These are phyloP conservation scores for Myrmecophaga tridactyla DNA, from an alignment of 2,113 vertebrate genomes.

Conservation along the genomic window DNA sequence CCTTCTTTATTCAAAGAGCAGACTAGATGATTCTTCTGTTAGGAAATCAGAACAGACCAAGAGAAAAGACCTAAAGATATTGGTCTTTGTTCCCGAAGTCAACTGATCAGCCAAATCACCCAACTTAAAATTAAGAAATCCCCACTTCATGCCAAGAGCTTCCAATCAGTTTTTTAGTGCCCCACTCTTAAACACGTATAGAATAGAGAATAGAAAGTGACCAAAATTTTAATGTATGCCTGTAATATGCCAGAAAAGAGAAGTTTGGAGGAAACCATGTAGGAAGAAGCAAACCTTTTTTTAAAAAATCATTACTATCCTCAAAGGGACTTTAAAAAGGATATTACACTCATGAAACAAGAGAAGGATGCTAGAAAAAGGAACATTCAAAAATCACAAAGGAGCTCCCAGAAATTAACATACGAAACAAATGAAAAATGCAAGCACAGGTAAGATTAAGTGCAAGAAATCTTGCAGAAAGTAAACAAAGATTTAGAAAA, in stretches of 20 bases:
- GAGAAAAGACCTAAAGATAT: background rate
- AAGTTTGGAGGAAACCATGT: background rate
- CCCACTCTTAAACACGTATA: slow-evolving; percentile 18
- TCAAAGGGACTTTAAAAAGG: background rate
- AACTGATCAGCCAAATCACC: background rate
- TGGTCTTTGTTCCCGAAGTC: slow-evolving; percentile 27
- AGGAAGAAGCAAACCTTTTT: background rate
- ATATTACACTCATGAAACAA: slow-evolving; percentile 9
- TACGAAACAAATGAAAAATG: background rate
- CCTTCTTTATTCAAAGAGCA: background rate
- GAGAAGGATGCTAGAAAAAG: background rate
- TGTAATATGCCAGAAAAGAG: slow-evolving; percentile 25
- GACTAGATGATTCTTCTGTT: slow-evolving; percentile 3
- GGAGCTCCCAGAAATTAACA: slow-evolving; percentile 16
- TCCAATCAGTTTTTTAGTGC: background rate
- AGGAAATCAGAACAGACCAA: slow-evolving; percentile 11
- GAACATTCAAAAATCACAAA: background rate
- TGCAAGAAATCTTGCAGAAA: background rate
- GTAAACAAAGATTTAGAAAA: slow-evolving; percentile 5
- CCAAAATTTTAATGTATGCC: background rate
- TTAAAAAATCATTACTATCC: background rate
- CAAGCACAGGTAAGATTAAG: background rate
- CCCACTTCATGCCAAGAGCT: background rate
- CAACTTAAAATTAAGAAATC: slow-evolving; percentile 8
- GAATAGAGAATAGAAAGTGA: background rate